Evolutionary conservation across 2,797 vertebrate species (phyloP), one percentile per base, ranked within the genome.

Genomic region (Myotis pilosus): DNA sequence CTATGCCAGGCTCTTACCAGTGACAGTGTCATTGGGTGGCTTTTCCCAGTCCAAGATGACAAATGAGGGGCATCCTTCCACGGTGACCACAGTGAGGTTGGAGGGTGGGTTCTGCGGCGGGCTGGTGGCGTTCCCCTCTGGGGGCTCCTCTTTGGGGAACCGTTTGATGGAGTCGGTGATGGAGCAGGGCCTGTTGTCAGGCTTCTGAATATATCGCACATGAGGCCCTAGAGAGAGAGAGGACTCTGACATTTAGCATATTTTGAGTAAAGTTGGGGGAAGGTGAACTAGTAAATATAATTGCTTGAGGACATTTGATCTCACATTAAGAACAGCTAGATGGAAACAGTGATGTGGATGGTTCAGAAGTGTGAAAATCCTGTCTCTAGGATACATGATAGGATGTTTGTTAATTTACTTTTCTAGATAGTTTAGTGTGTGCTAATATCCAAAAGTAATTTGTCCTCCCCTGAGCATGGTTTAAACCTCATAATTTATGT

Each of bases 1-100:
- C 10, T 33, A 1, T 36, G 33, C 25, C 38, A 75, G 20, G 71
- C 94, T 96, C 98, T 94, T 96, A 99, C 99, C 99, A 97, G 98
- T 99, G 93, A 99, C 98, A 4, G 98, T 99, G 94, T 99, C 99
- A 66, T 99, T 99, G 95, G 99, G 98, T 19, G 98, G 97, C 93
- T 99, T 99, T 69, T 99, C 97, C 99, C 99, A 99, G 97, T 99
- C 99, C 36, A 99, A 82, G 95, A 99, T 99, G 97, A 99, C 98
- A 1, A 99, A 99, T 3, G 99, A 99, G 0, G 99, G 98, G 91
- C 99, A 99, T 16, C 99, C 99, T 89, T 99, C 99, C 80, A 99
- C 99, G 0, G 99, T 99, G 64, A 99, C 98, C 97, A 99, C 99
- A 0, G 99, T 99, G 96, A 99, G 98, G 95, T 99, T 99, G 78